phyloP scores from a whole-genome alignment of 2,113 vertebrate genomes.

The Bothrops jararaca region DNA sequence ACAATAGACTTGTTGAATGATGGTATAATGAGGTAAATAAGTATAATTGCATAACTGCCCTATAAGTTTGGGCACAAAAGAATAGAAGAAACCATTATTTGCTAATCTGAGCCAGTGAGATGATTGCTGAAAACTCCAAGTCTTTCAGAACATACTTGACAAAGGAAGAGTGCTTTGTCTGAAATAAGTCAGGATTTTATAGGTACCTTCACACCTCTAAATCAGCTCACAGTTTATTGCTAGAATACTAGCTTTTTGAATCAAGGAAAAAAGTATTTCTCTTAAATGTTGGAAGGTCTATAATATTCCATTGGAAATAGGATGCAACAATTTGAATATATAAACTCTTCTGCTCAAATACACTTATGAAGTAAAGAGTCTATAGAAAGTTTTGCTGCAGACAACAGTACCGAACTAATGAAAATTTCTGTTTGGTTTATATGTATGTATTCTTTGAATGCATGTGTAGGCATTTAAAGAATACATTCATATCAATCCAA shows the following conservation, averaged over 20 bases:
- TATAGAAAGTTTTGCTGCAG: background rate
- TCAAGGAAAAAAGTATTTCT: background rate
- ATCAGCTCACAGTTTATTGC: background rate
- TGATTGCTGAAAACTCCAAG: background rate
- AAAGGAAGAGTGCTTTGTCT: background rate
- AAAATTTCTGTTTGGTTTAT: background rate
- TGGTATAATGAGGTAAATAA: background rate
- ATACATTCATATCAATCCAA: background rate
- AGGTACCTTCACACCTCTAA: background rate
- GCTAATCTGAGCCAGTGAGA: background rate
- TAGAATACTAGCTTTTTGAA: background rate
- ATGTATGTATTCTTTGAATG: background rate
- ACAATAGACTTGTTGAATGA: background rate
- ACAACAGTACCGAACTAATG: background rate
- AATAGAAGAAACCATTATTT: constrained; percentile 6
- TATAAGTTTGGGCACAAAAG: background rate
- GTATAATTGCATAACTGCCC: too few relatives aligned
- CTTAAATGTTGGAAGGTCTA: background rate
- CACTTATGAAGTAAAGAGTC: background rate
- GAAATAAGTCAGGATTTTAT: background rate
- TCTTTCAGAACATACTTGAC: background rate
- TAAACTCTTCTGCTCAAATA: background rate
- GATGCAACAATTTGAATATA: background rate
- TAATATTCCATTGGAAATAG: background rate
- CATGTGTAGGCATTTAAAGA: background rate